These are phyloP conservation scores for Belonocnema kinseyi DNA, from an alignment of 1,140 invertebrate genomes.

Conservation along the genomic window DNA sequence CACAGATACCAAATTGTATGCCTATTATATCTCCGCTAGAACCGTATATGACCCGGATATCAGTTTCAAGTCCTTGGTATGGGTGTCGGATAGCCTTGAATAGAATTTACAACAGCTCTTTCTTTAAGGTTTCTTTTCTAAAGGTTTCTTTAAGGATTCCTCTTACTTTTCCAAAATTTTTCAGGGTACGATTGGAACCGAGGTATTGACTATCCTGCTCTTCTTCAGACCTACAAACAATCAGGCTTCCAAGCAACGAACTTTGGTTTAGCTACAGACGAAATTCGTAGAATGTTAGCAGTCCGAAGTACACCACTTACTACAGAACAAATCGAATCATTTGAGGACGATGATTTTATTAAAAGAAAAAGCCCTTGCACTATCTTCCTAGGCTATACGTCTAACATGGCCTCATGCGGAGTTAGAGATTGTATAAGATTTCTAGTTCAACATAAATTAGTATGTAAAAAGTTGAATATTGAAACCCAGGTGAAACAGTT, in stretches of 20 bases:
- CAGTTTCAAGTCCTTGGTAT: no score
- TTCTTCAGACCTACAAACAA: constrained; percentile 87
- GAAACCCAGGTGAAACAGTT: no score
- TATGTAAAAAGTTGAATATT: constrained; percentile 57
- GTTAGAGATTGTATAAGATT: constrained; percentile 93
- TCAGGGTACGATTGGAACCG: constrained; percentile 94
- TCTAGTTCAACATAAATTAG: constrained; percentile 92
- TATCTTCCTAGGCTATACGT: constrained; percentile 98
- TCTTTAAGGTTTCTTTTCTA: no score
- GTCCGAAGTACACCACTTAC: constrained; percentile 80
- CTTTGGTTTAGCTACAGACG: constrained; percentile 92
- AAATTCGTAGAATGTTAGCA: constrained; percentile 95
- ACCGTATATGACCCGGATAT: no score
- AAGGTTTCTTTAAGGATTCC: no score
- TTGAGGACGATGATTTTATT: constrained; percentile 88
- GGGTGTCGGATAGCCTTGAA: no score
- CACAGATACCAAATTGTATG: no score
- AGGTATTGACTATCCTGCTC: constrained; percentile 90
- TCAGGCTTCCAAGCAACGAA: constrained; percentile 98
- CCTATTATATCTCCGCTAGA: no score
- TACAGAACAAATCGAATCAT: constrained; percentile 80
- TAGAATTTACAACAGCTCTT: no score
- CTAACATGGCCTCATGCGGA: constrained; percentile 97
- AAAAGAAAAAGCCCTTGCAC: constrained; percentile 89
- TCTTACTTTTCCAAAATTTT: constrained; percentile 43